These are phyloP conservation scores for Micrasema longulum DNA, from an alignment of 1,140 invertebrate species.

Conservation along the genomic window DNA sequence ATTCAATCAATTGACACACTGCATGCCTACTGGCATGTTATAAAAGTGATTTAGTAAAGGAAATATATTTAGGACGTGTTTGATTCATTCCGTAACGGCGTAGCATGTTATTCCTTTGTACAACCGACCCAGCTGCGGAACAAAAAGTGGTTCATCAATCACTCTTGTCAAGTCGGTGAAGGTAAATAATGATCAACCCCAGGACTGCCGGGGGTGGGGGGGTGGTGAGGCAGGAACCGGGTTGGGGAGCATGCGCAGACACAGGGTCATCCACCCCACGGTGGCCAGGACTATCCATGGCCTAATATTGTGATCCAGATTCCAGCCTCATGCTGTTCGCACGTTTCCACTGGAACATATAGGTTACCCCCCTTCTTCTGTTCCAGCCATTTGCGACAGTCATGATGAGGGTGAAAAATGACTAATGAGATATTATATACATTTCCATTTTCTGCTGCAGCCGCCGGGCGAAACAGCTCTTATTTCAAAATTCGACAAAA, in stretches of 20 bases:
- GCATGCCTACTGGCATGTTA: too few species aligned
- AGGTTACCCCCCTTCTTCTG: background rate
- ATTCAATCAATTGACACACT: too few species aligned
- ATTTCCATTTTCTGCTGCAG: too few species aligned
- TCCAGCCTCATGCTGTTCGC: background rate
- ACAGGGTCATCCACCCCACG: conserved; percentile 37
- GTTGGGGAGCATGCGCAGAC: conserved; percentile 45
- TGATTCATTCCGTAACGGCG: background rate
- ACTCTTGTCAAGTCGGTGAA: conserved; percentile 4
- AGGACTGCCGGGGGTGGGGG: conserved; percentile 1
- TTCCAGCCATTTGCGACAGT: background rate
- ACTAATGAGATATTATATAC: background rate
- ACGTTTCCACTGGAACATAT: background rate
- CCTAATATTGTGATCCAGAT: conserved; percentile 6
- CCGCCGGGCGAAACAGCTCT: too few species aligned
- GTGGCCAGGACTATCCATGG: conserved; percentile 28
- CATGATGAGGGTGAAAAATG: too few species aligned
- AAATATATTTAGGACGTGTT: background rate
- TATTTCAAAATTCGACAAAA: too few species aligned
- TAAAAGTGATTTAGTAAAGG: too few species aligned
- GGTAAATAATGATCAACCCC: conserved; percentile 32
- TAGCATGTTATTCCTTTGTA: background rate
- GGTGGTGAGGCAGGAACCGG: conserved; percentile 26
- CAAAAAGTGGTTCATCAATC: conserved; percentile 29
- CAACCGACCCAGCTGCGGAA: background rate